Conservation (phyloP, 2,888 invertebrate species). For the Campoletis raptor region DNA sequence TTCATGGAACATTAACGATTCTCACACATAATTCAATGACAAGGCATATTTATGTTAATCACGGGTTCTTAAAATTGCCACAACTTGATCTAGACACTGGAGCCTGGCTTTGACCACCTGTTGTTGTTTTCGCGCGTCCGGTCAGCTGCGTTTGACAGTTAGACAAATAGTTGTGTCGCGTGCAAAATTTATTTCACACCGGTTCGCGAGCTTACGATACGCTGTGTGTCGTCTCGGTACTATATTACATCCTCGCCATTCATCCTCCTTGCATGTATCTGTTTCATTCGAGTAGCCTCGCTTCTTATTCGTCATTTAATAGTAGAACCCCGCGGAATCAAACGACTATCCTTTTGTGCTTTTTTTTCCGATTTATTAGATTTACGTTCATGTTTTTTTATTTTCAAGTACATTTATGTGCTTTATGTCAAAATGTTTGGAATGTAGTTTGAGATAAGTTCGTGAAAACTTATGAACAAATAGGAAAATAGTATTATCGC, state of each 20-base stretch:
- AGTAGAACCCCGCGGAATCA: background rate
- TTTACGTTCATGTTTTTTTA: background rate
- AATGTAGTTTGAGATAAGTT: background rate
- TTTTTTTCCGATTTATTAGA: background rate
- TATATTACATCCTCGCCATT: conserved; percentile 23
- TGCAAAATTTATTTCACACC: conserved; percentile 66
- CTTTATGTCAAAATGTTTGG: background rate
- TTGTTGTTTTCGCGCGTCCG: conserved; percentile 14
- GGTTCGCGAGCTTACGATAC: conserved; percentile 45
- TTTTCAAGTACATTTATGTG: background rate
- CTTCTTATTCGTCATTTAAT: conserved; percentile 43
- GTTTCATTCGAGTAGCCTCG: background rate
- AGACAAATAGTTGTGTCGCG: conserved; percentile 55
- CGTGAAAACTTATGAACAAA: background rate
- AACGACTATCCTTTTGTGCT: background rate
- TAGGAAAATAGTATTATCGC: background rate
- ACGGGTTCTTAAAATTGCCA: background rate
- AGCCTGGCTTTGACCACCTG: background rate
- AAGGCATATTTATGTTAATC: background rate
- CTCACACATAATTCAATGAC: background rate
- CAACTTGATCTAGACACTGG: background rate
- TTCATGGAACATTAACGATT: background rate
- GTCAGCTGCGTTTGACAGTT: conserved; percentile 71
- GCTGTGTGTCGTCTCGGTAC: conserved; percentile 10
- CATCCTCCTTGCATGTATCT: conserved; percentile 20